Evolutionary conservation across 2,797 vertebrate species (phyloP), one percentile per base, ranked within the genome.

Genomic region (Erpetoichthys calabaricus): DNA sequence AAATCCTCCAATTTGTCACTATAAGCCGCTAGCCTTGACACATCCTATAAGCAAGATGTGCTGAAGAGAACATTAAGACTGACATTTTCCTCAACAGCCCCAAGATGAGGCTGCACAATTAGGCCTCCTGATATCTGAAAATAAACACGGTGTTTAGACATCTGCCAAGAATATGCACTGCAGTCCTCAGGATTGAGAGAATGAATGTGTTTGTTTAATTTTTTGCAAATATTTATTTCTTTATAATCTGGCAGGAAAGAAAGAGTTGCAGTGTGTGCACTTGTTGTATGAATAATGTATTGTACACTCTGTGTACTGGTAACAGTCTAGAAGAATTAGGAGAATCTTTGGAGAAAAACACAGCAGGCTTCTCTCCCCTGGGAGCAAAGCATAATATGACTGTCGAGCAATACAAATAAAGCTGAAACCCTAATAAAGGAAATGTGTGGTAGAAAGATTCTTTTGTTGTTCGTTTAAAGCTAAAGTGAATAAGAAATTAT

Each of bases 31-130:
- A 67, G 70, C 66, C 63, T 65, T 68, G 69, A 68, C 67, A 68
- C 56, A 67, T 72, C 53, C 52, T 63, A 56, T 65, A 66, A 75
- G 68, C 72, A 74, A 68, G 77, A 70, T 61, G 70, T 62, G 56
- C 56, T 65, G 10, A 52, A 47, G 41, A 47, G 45, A 55, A 46
- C 42, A 55, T 60, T 49, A 60, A n/a, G 25, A n/a, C 9, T 55
- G 42, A 60, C 53, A 60, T 44, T 55, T 60, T 54, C 42, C 9
- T 60, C 46, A 60, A 56, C 59, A 60, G 53, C 45, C 46, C n/a
- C 47, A 49, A n/a, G 53, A n/a, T 8, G 45, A 59, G 41, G 10
- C 45, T 42, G 8, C 45, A 53, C 45, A 46, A 44, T 58, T 55
- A 58, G 9, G 42, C 5, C 46, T 9, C 10, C 4, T 10, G 5